Base-by-base conservation (phyloP, 2,888 invertebrate species). In the Eristalis tenax region DNA sequence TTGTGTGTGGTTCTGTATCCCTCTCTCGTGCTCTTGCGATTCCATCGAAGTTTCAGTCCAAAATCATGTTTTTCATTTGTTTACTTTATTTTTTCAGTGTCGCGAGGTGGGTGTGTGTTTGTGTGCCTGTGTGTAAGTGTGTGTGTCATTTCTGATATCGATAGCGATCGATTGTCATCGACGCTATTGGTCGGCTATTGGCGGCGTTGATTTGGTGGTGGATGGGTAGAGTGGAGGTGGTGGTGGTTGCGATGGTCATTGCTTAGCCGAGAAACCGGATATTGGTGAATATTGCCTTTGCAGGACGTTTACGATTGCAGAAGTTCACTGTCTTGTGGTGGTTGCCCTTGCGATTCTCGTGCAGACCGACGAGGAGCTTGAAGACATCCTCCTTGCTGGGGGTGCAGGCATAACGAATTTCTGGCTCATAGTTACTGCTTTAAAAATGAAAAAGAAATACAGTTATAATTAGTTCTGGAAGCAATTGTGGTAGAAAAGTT, bases 361-460 rank as follows among this genome's bases (percentile, higher is more conserved):
- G 95, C 6, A 95, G 91, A 59, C 95, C 95, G 13, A 95, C 93
- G 80, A 95, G 90, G 3, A 95, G 91, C 89, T 94, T 94, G 90
- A 94, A 94, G 57, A 95, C 94, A 90, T 95, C 95, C 89, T 95
- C 94, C 89, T 94, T 94, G 79, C 94, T 94, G n/a, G 95, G 95
- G 75, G 94, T 94, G 90, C 95, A 95, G 88, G 95, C 92, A 89
- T 95, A 95, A 69, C 94, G 93, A 80, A 94, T 92, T 89, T 95
- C 95, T 26, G 94, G 94, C 89, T 95, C 95, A 90, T 95, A 95
- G 81, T 90, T 92, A 89, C 92, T 92, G 89, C 68, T 81, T 68
- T 50, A 73, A 74, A 18, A 43, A 8, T 59, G 10, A 28, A 56
- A 76, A 63, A 40, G 40, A 59, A 35, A 10, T 8, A 23, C 15